Percentiles rank a stretch among this genome's conserved stretches.
Evolutionary conservation across 2,113 vertebrate species (phyloP).

Genomic region (Pterocles orientalis): DNA sequence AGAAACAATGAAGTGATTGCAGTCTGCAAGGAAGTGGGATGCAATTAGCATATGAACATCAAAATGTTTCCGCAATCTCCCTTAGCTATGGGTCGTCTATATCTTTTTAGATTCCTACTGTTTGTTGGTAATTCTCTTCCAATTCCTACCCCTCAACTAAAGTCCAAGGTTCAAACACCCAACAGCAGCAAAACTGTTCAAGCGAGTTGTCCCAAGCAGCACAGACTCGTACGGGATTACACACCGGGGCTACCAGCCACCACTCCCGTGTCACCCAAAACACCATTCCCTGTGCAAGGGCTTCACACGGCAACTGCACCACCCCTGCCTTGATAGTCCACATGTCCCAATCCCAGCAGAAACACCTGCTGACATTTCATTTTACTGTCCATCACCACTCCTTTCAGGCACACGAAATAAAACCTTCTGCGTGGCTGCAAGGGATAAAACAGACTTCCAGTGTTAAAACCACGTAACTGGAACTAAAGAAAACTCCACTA

Average conservation of each 20-base stretch:
- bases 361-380: background rate
- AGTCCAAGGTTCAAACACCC: background rate
- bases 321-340: fast-evolving
- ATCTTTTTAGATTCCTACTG: background rate
- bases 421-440: no score
- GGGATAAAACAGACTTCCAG: background rate
- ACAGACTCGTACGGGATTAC: background rate
- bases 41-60: constrained; percentile 69
- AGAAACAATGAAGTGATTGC: constrained; percentile 66
- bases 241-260: background rate
- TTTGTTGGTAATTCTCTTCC: background rate
- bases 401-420: background rate
- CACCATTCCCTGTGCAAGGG: fast-evolving
- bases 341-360: background rate
- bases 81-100: background rate
- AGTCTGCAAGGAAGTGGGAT: constrained; percentile 58
- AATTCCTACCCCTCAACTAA: background rate
- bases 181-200: background rate
- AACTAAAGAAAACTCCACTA: background rate
- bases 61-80: background rate
- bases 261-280: background rate
- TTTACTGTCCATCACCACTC: background rate
- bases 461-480: background rate
- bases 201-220: background rate
- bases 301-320: background rate